A percentile compares a stretch with the other conserved stretches of the same genome.
phyloP scores from a whole-genome alignment of 2,113 vertebrate genomes.

The Pituophis catenifer region DNA sequence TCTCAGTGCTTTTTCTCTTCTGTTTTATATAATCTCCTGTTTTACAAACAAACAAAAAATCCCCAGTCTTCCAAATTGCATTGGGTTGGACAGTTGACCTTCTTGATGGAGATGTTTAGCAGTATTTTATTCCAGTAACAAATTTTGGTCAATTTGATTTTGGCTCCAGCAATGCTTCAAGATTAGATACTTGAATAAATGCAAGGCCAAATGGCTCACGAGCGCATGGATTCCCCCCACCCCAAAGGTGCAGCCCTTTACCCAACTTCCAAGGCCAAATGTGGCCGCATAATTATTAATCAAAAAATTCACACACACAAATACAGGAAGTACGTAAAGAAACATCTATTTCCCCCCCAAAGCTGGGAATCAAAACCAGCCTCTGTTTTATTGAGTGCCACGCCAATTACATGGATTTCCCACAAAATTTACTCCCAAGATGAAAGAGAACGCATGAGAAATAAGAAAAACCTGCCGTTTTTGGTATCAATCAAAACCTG shows the following conservation, averaged over 20 bases:
- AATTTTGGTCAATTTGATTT: not conserved
- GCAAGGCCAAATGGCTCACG: not conserved
- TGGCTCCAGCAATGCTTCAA: not conserved
- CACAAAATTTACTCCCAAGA: slow-evolving; percentile 59
- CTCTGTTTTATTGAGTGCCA: slow-evolving; percentile 36
- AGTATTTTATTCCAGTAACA: not conserved
- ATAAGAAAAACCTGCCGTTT: slow-evolving; percentile 57
- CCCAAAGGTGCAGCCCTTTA: not conserved
- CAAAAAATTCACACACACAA: fast-evolving
- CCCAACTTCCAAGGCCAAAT: slow-evolving; percentile 41
- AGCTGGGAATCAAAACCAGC: slow-evolving; percentile 7
- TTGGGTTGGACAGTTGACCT: not conserved
- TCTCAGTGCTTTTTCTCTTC: not conserved
- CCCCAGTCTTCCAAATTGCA: not conserved
- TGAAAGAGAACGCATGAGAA: slow-evolving; percentile 62
- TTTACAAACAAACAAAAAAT: not conserved
- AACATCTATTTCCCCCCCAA: not conserved
- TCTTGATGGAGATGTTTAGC: not conserved
- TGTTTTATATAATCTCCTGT: not conserved
- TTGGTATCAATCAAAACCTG: slow-evolving; percentile 65
- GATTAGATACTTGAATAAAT: not conserved
- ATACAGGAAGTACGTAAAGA: slow-evolving; percentile 1
- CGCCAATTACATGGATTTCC: slow-evolving; percentile 46
- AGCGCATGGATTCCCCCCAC: not conserved
- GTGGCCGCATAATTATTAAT: slow-evolving; percentile 21